Base-by-base conservation (phyloP, 2,797 vertebrate species). In the Microtus californicus region DNA sequence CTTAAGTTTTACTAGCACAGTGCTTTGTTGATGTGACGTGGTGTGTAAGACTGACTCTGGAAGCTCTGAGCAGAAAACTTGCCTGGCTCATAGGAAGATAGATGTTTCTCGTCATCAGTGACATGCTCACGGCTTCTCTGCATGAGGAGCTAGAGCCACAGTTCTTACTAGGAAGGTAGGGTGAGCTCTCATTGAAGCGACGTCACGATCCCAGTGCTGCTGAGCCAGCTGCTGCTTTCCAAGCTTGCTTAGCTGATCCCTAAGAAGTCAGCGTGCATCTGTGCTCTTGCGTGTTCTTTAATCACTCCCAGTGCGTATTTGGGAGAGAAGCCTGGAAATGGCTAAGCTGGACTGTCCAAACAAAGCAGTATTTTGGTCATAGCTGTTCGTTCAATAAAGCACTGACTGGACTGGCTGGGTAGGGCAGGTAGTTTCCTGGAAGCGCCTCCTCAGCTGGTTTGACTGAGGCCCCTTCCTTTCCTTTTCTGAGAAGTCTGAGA, bases 181-280 rank as follows among this genome's bases (percentile, higher is more conserved):
- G 99, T 92, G 99, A 99, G 97, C 99, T 99, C 98, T 99, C 99
- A 86, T 99, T 99, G 98, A 99, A 99, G n/a, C 99, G 54, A 99
- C 99, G 98, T 99, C 96, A 99, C 99, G 99, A 99, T 99, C 98
- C 99, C 48, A 98, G 98, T 97, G 98, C 96, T 90, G 99, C 99
- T 91, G 98, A 99, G 87, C 98, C 98, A 94, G 99, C 34, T 67
- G 43, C 97, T 99, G 34, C 65, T 99, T 97, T 97, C 98, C 90
- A 99, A 99, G 95, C 99, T 99, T 98, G 98, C 97, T 1, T 98
- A 99, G 54, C 93, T 98, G 93, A 98, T 96, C 89, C 99, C 99
- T 13, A 99, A 99, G 99, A 99, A 93, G 97, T 99, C 95, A 99
- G 98, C 5, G 98, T 98, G 0, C 97, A 97, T 67, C 98, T 99